Percentiles rank a stretch among this genome's conserved stretches.
These are phyloP conservation scores for Mesoligia furuncula DNA, from an alignment of 2,888 invertebrate genomes.

Conservation along the genomic window DNA sequence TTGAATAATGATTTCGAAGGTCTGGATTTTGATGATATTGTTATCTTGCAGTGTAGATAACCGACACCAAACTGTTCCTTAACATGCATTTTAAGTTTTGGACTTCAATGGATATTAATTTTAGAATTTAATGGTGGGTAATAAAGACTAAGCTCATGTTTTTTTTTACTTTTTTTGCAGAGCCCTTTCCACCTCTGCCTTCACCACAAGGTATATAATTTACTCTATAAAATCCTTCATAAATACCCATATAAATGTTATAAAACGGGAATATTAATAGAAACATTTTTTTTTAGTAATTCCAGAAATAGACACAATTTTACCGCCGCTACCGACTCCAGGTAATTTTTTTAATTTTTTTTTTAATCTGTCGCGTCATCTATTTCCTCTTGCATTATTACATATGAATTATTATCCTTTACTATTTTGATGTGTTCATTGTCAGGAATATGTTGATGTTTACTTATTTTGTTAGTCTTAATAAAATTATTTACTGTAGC, in stretches of 20 bases:
- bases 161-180: constrained; percentile 8
- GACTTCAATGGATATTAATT: background rate
- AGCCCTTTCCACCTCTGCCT: background rate
- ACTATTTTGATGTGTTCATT: background rate
- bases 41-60: constrained; percentile 1
- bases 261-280: background rate
- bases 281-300: constrained; percentile 12
- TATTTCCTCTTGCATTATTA: background rate
- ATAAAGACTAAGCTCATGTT: background rate
- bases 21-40: background rate
- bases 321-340: constrained; percentile 16
- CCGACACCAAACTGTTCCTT: background rate
- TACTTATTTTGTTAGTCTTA: background rate
- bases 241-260: background rate
- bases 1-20: background rate
- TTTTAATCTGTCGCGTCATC: background rate
- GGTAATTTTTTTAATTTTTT: constrained; percentile 11
- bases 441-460: background rate
- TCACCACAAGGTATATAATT: constrained; percentile 33
- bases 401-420: background rate
- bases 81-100: background rate
- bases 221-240: background rate
- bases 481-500: background rate
- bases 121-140: background rate
- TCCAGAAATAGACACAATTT: constrained; percentile 21